A percentile compares a stretch with the other conserved stretches of the same genome.
These are phyloP conservation scores for Sebastes hopkinsi DNA, from an alignment of 2,797 vertebrate species.

Conservation along the genomic window DNA sequence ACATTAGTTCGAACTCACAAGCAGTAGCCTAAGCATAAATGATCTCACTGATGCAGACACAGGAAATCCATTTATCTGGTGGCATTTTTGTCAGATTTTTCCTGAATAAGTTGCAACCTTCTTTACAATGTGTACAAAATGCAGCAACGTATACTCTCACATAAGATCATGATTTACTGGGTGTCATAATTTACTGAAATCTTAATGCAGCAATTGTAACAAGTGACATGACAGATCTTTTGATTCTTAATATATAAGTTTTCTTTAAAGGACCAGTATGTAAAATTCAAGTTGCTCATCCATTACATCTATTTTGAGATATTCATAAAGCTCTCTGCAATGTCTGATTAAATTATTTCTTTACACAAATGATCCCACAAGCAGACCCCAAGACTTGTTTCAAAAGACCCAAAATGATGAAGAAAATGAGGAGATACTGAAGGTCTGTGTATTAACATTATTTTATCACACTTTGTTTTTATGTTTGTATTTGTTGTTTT, in stretches of 20 bases:
- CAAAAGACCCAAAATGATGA: neutral
- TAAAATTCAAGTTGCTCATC: neutral
- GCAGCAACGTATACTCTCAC: neutral
- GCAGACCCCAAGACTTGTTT: neutral
- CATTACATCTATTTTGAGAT: neutral
- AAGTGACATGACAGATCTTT: neutral
- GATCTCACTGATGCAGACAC: neutral
- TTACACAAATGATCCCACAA: neutral
- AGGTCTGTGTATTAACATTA: neutral
- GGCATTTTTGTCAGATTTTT: neutral
- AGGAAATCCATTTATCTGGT: neutral
- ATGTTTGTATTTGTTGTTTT: neutral
- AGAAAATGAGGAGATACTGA: neutral
- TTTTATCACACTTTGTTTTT: neutral
- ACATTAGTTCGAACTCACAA: neutral
- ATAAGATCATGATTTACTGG: neutral
- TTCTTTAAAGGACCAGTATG: neutral
- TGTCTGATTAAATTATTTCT: neutral
- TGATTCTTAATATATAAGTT: neutral
- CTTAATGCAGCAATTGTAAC: neutral
- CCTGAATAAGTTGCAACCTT: neutral
- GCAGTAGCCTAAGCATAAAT: neutral
- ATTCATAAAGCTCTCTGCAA: neutral
- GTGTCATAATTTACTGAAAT: neutral
- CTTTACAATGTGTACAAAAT: neutral